Evolutionary conservation across 2,888 invertebrate species (phyloP), one percentile per base, ranked within the genome.

Genomic region (Pegoplata infirma): DNA sequence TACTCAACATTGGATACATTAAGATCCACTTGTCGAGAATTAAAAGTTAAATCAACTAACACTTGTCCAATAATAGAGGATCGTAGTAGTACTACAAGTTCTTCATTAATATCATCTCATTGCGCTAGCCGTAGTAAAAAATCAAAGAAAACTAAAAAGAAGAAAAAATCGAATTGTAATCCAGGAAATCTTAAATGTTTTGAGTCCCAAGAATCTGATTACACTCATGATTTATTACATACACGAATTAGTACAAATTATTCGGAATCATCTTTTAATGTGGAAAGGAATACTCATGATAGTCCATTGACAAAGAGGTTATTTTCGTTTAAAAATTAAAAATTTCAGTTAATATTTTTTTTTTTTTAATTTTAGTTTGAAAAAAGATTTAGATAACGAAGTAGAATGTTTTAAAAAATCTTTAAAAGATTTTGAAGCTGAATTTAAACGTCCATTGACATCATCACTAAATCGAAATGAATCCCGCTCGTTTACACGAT

Each of bases 1-100:
- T 94, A 94, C 86, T 92, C 92, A 12, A 93, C 93, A 36, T 86
- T 96, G 61, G 93, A 94, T 86, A 91, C 83, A 2, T 82, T 89
- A 19, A 85, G 86, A 16, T 83, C 83, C n/a, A 88, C 87, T 23
- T 88, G 87, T 53, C 84, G 84, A 14, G 83, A 87, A 47, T 75
- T 87, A 8, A 84, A 86, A 21, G 80, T 84, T 3, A 85, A 83
- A 58, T 56, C 83, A n/a, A 76, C 17, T 8, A 28, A 63, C 3
- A 59, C 74, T 1, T 23, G 67, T 17, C 80, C 25, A 12, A 49
- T 55, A 17, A 58, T 47, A 17, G 84, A 69, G 61, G 83, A 74
- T 17, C 76, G 72, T 17, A 77, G 81, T 10, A 80, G 73, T 32
- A 81, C 80, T 49, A 76, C 75, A 56, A 76, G 73, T 7, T 81